Conservation (phyloP, 2,888 invertebrate species). For the Lithodes maja region DNA sequence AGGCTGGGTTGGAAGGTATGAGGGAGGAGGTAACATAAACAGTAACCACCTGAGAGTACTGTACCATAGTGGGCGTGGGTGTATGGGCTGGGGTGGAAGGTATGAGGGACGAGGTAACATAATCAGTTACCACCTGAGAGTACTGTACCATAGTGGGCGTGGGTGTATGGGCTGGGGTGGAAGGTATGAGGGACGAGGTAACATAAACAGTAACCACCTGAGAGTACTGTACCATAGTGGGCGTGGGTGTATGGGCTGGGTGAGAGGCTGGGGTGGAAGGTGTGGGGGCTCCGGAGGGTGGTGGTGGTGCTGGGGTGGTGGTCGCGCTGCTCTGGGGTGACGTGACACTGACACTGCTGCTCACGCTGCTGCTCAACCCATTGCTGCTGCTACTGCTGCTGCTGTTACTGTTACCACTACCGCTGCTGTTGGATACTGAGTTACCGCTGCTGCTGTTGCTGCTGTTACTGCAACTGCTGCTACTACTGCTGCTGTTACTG, state of each 20-base stretch:
- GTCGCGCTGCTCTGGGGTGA: conserved; percentile 61
- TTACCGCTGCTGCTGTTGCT: conserved; percentile 71
- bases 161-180: conserved; percentile 30
- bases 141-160: conserved; percentile 59
- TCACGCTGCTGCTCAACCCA: conserved; percentile 75
- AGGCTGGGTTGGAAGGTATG: conserved; percentile 4
- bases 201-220: background rate
- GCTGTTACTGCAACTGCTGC: conserved; percentile 74
- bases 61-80: conserved; percentile 60
- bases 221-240: conserved; percentile 53
- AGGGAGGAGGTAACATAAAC: background rate
- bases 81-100: conserved; percentile 16
- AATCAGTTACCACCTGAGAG: background rate
- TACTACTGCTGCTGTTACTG: conserved; percentile 71
- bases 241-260: conserved; percentile 55
- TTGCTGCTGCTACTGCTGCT: conserved; percentile 75
- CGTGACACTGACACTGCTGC: conserved; percentile 63
- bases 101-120: background rate
- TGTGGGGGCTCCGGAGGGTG: conserved; percentile 42
- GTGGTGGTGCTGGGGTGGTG: conserved; percentile 56
- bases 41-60: background rate
- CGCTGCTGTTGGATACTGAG: conserved; percentile 49
- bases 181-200: background rate
- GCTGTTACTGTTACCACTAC: conserved; percentile 71
- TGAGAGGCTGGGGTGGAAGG: conserved; percentile 53